These are phyloP conservation scores for Narcine bancroftii DNA, from an alignment of 2,113 vertebrate genomes.

Conservation along the genomic window DNA sequence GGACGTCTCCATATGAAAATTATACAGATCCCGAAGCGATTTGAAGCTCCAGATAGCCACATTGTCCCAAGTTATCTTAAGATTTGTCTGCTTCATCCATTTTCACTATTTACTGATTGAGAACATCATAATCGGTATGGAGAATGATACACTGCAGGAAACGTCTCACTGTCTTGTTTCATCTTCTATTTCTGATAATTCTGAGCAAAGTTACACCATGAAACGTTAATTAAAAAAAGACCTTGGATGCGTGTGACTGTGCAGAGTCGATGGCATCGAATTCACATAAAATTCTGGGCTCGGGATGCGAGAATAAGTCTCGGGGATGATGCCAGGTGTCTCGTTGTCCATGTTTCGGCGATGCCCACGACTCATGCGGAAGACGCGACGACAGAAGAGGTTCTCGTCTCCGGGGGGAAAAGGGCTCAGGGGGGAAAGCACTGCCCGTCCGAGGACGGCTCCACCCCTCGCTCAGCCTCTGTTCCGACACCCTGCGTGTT, in stretches of 20 bases:
- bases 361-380: background rate
- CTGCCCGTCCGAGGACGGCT: background rate
- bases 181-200: background rate
- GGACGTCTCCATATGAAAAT: background rate
- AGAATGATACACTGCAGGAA: background rate
- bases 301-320: background rate
- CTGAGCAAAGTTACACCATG: background rate
- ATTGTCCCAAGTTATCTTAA: background rate
- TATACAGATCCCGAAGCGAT: too few species aligned
- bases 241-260: background rate
- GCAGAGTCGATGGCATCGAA: background rate
- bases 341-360: background rate
- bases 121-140: background rate
- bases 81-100: background rate
- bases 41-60: background rate
- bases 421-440: background rate
- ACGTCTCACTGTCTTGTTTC: background rate
- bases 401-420: too few species aligned
- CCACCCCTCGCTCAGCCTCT: background rate
- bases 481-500: background rate
- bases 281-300: background rate
- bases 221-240: background rate
- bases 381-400: background rate
- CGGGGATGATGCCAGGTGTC: too few species aligned
- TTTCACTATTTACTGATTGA: background rate